Conservation (phyloP, 1,140 invertebrate species). For the Drosophila sproati region DNA sequence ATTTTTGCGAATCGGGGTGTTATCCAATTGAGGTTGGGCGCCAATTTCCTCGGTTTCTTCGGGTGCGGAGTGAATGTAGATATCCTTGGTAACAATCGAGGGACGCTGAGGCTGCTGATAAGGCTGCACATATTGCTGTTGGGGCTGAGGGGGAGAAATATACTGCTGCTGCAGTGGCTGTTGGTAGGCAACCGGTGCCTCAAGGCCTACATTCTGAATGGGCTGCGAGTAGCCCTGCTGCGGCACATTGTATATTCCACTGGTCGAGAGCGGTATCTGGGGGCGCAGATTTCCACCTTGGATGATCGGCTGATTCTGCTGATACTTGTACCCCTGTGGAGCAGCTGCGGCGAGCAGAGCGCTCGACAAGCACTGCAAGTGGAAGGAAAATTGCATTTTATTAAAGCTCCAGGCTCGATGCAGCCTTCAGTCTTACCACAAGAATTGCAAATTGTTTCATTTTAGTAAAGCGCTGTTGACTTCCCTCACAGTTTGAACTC, state of each 20-base stretch:
- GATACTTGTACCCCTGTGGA: conserved; percentile 75
- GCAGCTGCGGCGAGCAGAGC: conserved; percentile 51
- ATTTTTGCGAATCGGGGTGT: conserved; percentile 89
- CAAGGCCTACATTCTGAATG: conserved; percentile 6
- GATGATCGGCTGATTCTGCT: conserved; percentile 40
- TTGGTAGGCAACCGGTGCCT: neutral
- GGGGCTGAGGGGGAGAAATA: neutral
- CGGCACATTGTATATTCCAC: conserved; percentile 61
- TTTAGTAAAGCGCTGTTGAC: conserved; percentile 36
- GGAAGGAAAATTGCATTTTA: neutral
- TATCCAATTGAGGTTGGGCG: conserved; percentile 58
- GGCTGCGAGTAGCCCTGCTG: conserved; percentile 39
- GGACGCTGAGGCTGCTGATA: conserved; percentile 61
- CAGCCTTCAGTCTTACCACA: conserved; percentile 50
- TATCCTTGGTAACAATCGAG: conserved; percentile 82
- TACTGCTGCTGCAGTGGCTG: conserved; percentile 21
- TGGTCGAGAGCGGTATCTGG: conserved; percentile 58
- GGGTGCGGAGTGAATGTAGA: conserved; percentile 81
- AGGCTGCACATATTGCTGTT: conserved; percentile 11
- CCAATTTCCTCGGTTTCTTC: conserved; percentile 72
- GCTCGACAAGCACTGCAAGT: conserved; percentile 59
- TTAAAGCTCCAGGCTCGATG: neutral
- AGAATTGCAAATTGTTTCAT: conserved; percentile 68
- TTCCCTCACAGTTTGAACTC: conserved; percentile 46
- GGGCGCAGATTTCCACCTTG: conserved; percentile 67